Percentiles rank a stretch among this genome's conserved stretches.
Conservation (phyloP, 2,113 vertebrate genomes). For the Agelaius phoeniceus region DNA sequence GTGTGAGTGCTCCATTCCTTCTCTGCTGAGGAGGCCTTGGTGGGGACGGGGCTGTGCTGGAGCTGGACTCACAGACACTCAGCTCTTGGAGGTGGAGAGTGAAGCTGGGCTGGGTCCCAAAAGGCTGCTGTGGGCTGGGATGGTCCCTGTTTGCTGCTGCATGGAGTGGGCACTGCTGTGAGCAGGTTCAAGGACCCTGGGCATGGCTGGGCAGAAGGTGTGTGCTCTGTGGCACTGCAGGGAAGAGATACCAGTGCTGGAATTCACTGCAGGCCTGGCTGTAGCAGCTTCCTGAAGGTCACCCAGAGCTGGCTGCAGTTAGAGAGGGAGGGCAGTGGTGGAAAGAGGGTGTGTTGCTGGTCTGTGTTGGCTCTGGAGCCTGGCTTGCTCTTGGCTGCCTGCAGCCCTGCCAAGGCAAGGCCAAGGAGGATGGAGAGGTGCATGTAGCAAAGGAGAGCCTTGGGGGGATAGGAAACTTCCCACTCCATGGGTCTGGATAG, state of each 20-base stretch:
- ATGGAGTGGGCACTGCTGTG: neutral
- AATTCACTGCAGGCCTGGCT: neutral
- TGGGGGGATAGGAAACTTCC: neutral
- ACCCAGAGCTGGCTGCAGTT: neutral
- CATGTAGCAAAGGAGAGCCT: accelerated
- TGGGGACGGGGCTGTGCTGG: neutral
- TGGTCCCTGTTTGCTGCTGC: neutral
- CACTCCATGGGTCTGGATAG: neutral
- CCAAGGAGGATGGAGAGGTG: neutral
- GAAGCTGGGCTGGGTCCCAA: neutral
- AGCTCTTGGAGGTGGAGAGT: neutral
- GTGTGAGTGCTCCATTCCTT: neutral
- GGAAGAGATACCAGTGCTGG: neutral
- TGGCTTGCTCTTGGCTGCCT: neutral
- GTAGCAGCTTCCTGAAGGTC: neutral
- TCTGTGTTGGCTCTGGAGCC: neutral
- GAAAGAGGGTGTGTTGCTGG: neutral
- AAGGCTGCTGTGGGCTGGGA: neutral
- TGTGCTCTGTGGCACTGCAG: neutral
- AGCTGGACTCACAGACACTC: neutral
- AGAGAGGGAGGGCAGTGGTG: neutral
- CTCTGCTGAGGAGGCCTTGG: accelerated
- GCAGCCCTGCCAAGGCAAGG: neutral
- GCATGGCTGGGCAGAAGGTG: accelerated
- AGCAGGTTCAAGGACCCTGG: neutral